Conservation (phyloP, 2,113 vertebrate genomes). For the Bagarius yarrelli region DNA sequence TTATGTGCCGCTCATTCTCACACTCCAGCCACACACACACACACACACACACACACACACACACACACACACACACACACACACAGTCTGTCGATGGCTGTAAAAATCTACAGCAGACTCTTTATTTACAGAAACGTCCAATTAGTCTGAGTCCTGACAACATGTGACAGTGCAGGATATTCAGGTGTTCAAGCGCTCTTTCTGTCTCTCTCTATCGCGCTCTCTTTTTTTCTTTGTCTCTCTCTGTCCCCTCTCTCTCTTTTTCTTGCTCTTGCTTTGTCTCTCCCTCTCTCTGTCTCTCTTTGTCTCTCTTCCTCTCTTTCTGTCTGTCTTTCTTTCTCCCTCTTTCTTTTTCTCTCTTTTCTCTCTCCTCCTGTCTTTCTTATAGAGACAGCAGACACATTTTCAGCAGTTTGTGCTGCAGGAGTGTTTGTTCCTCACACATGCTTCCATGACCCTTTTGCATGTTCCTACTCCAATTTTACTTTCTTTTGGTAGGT, state of each 20-base stretch:
- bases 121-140: conserved; percentile 25
- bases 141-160: conserved; percentile 17
- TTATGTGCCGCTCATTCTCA: not conserved
- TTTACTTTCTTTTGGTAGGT: no score
- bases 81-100: not conserved
- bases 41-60: conserved; percentile 33
- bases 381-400: no score
- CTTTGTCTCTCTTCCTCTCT: not conserved
- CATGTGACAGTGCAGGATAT: not conserved
- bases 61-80: conserved; percentile 23
- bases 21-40: not conserved
- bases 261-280: no score
- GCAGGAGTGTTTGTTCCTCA: no score
- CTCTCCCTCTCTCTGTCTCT: no score
- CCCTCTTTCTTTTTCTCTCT: no score
- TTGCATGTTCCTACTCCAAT: no score
- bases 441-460: no score
- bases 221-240: not conserved
- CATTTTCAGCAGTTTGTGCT: no score
- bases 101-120: not conserved
- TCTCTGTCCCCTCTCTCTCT: not conserved
- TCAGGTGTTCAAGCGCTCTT: not conserved
- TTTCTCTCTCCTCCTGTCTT: no score
- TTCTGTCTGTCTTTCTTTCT: no score
- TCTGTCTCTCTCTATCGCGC: not conserved